phyloP scores from a whole-genome alignment of 2,797 vertebrate genomes.

The Crenichthys baileyi region DNA sequence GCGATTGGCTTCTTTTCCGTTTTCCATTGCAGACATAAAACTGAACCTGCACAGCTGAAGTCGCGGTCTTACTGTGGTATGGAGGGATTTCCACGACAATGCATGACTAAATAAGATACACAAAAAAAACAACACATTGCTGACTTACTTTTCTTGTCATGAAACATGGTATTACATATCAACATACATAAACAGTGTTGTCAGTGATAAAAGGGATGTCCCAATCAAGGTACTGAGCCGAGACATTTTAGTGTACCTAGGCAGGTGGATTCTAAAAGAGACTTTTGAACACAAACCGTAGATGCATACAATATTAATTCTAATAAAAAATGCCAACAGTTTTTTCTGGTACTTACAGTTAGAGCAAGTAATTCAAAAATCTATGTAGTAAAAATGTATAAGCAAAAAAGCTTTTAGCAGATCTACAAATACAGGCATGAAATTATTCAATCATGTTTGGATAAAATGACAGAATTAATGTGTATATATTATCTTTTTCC shows the following conservation, averaged over 20 bases:
- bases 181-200: background rate
- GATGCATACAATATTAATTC: background rate
- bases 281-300: too few species aligned
- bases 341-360: background rate
- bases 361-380: too few species aligned
- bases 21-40: slow-evolving; percentile 99
- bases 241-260: background rate
- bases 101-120: slow-evolving; percentile 80
- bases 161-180: background rate
- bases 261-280: background rate
- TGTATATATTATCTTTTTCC: background rate
- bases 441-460: background rate
- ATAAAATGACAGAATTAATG: background rate
- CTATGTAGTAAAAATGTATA: too few species aligned
- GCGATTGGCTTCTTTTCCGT: slow-evolving; percentile 98
- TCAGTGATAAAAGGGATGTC: background rate
- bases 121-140: slow-evolving; percentile 3
- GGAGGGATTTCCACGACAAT: slow-evolving; percentile 95
- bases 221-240: background rate
- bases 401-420: background rate
- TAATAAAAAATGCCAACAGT: background rate
- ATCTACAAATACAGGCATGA: background rate
- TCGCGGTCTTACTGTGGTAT: slow-evolving; percentile 94
- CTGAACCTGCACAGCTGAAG: slow-evolving; percentile 93
- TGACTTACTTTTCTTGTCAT: background rate